Conservation (phyloP, 1,140 invertebrate genomes). For the Leucophenga varia region DNA sequence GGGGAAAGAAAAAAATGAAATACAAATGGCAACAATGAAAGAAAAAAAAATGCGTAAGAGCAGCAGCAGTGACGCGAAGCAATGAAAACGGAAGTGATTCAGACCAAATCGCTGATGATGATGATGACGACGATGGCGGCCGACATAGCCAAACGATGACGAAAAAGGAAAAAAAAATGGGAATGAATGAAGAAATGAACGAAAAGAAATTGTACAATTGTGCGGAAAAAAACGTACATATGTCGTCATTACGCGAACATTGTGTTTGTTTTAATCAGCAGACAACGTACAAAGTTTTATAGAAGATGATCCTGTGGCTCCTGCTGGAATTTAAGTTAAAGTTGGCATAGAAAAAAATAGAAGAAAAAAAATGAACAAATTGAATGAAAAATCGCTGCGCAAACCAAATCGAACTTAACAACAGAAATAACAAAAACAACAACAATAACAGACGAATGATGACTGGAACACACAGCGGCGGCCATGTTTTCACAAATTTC, state of each 20-base stretch:
- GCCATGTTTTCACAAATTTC: too few species aligned
- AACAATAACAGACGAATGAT: too few species aligned
- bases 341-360: too few species aligned
- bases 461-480: too few species aligned
- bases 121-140: too few species aligned
- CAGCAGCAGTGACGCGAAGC: conserved; percentile 1
- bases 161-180: neutral
- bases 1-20: conserved; percentile 11
- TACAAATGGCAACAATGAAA: neutral
- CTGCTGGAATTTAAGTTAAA: too few species aligned
- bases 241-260: conserved; percentile 50
- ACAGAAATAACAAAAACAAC: too few species aligned
- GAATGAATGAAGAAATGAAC: conserved; percentile 23
- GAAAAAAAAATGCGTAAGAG: neutral
- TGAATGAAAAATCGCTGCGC: conserved; percentile 29
- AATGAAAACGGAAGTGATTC: conserved; percentile 11
- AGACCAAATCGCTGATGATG: too few species aligned
- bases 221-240: conserved; percentile 46
- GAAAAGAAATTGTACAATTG: conserved; percentile 53
- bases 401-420: neutral
- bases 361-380: too few species aligned
- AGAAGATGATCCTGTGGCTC: too few species aligned
- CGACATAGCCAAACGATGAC: too few species aligned
- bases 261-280: conserved; percentile 54
- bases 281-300: conserved; percentile 23